Percentiles rank a stretch among this genome's conserved stretches.
These are phyloP conservation scores for Pyrgilauda ruficollis DNA, from an alignment of 2,113 vertebrate species.

Conservation along the genomic window DNA sequence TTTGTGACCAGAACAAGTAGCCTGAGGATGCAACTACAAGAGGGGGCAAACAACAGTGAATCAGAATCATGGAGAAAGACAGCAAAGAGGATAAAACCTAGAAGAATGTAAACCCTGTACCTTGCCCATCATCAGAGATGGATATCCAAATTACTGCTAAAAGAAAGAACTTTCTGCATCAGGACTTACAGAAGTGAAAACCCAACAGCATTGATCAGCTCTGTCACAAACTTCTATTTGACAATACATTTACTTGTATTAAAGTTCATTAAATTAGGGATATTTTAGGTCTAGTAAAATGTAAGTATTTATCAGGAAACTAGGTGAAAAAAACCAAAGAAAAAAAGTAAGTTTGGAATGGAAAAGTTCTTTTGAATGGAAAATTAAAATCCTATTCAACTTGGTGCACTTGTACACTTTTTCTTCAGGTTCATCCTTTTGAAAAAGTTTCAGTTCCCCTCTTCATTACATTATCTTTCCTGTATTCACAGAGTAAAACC, in stretches of 20 bases:
- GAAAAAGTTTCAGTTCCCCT: not conserved
- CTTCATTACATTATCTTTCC: not conserved
- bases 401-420: not conserved
- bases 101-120: not conserved
- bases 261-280: not conserved
- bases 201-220: not conserved
- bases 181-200: not conserved
- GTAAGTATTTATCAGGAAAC: not conserved
- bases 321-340: not conserved
- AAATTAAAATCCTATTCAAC: not conserved
- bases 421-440: not conserved
- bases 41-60: not conserved
- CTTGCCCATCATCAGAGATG: not conserved
- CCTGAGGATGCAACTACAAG: not conserved
- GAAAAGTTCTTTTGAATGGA: not conserved
- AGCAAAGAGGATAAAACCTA: not conserved
- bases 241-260: fast-evolving
- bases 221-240: not conserved
- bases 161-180: not conserved
- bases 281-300: not conserved
- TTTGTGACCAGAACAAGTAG: not conserved
- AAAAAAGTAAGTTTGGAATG: not conserved
- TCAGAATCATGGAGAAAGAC: not conserved
- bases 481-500: not conserved
- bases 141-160: not conserved